phyloP scores from a whole-genome alignment of 1,140 invertebrate genomes.

The Drosophila hydei region DNA sequence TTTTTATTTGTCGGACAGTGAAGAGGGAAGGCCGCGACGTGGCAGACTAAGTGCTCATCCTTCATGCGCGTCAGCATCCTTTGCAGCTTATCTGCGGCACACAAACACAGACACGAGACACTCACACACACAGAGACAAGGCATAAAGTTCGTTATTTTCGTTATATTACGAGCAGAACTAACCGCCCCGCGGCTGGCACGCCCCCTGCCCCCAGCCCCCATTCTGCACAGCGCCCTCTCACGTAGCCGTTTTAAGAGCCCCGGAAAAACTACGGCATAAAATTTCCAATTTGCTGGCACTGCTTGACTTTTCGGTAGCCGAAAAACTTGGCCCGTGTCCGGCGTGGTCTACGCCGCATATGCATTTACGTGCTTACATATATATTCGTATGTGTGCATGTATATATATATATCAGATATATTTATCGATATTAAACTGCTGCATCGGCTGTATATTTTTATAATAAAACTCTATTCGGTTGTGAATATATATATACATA shows the following conservation, averaged over 20 bases:
- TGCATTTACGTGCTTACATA: too few relatives aligned
- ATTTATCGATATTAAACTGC: too few relatives aligned
- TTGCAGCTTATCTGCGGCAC: constrained; percentile 40
- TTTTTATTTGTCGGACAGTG: constrained; percentile 4
- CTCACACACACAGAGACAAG: constrained; percentile 11
- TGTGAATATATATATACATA: too few relatives aligned
- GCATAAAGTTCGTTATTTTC: constrained; percentile 52
- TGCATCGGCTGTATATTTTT: background rate
- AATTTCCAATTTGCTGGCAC: constrained; percentile 75
- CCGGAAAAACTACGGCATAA: constrained; percentile 70
- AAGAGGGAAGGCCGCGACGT: background rate
- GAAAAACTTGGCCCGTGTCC: constrained; percentile 62
- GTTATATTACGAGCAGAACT: constrained; percentile 44
- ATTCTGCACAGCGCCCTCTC: constrained; percentile 1
- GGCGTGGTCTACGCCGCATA: constrained; percentile 39
- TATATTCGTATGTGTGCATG: too few relatives aligned
- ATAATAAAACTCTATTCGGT: background rate
- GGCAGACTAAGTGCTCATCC: constrained; percentile 26
- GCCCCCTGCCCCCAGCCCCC: background rate
- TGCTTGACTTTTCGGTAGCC: constrained; percentile 62
- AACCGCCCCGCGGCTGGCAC: background rate
- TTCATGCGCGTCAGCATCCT: constrained; percentile 43
- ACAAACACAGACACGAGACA: constrained; percentile 9
- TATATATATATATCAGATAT: too few relatives aligned
- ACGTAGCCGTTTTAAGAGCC: constrained; percentile 46